Evolutionary conservation across 2,888 invertebrate species (phyloP), one percentile per base, ranked within the genome.

Genomic region (Phalangium opilio): DNA sequence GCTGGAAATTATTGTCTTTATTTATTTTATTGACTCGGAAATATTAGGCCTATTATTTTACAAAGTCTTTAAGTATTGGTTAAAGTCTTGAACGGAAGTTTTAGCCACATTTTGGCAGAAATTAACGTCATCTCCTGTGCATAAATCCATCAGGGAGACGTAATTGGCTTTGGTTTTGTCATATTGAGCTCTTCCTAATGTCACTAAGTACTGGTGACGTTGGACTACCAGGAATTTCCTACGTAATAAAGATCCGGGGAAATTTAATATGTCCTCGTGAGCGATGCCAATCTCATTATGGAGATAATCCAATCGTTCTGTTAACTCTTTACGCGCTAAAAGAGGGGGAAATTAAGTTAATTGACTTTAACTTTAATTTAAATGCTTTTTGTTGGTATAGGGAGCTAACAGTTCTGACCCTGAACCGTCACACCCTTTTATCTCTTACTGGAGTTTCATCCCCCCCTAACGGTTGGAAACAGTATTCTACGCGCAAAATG

Each of bases 61-160:
- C 52, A 82, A 63, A 27, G 81, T 79, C 72, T 85, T 90, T 43
- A 91, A 70, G 72, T 82, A 95, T 50, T 73, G 70, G 69, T 91
- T 83, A 65, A 75, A 95, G 45, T 79, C 76, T 58, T 75, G 67
- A 19, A 83, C 69, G 59, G 79, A 74, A 55, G 79, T 76, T 69
- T 86, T 84, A 1, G 89, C 90, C 51, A 84, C 73, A 50, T 78
- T 72, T 40, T 67, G 69, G 63, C 83, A 83, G 73, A 95, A 96
- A 43, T 81, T 75, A 44, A 67, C 61, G 69, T 95, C 93, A 46
- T 72, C 75, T 18, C 78, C 77, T 54, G 71, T 67, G 32, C 80
- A 74, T 45, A 96, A 65, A 32, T 73, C 70, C 49, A 70, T 67
- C 36, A 85, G 70, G 8, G 87, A 79, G 3, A 95, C 73, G 66